Evolutionary conservation across 1,140 invertebrate species (phyloP), one percentile per base, ranked within the genome.

Genomic region (Calephelis nemesis): DNA sequence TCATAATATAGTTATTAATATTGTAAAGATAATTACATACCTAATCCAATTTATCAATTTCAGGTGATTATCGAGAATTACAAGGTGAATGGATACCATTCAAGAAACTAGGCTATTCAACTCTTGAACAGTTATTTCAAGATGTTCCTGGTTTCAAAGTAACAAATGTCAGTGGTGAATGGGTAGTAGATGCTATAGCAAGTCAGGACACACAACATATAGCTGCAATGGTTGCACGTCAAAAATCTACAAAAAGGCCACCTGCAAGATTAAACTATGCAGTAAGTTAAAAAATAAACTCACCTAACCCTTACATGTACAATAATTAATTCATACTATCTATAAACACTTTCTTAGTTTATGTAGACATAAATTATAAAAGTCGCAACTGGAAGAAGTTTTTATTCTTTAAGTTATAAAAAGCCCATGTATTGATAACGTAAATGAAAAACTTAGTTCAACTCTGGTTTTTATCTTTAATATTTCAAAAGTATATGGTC

Each of bases 81-180:
- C 87, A 93, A 75, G 94, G 94, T 49, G 90, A 93, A 76, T 78
- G 75, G 58, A 94, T 95, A 74, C 94, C 94, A 7, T 95, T 88
- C 72, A 82, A 76, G 67, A 91, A 93, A 70, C 82, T 95, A 65
- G 94, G 94, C 3, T 94, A 91, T 81, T 63, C 80, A 45, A 86
- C 83, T 10, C 73, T 95, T 2, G 92, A 93, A 64, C 92, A 93
- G 50, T 92, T 95, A 69, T 85, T 95, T 71, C 73, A 81, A 54
- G 88, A 91, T 69, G 83, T 93, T 45, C 90, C 92, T n/a, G 90
- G 92, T 15, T 85, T 95, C 75, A 90, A 81, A 72, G 81, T 93
- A 3, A 81, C 67, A 9, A 82, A 86, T 66, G 71, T 78, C 7
- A 90, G 89, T 78, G 92, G 90, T 5, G 92, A 93, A 68, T 85